Evolutionary conservation across 2,888 invertebrate genomes (phyloP), one percentile per base, ranked within the genome.

Genomic region (Parasteatoda lunata): DNA sequence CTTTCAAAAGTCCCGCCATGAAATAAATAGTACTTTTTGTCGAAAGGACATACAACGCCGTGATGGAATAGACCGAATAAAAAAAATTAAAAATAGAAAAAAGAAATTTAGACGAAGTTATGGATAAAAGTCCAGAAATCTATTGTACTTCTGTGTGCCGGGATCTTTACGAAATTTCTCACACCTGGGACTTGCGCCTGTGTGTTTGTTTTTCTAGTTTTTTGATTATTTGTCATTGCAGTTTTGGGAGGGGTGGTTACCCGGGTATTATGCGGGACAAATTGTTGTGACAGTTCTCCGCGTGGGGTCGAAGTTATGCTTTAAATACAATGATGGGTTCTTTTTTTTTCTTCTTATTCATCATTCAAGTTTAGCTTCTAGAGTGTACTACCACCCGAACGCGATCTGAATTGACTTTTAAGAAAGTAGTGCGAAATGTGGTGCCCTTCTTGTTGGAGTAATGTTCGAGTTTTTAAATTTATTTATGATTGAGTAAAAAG

Each of bases 251-350:
- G 85, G 85, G 85, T 86, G 85, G 85, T 80, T 80, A 80, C 80
- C 66, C 85, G 85, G 76, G 80, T 76, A 80, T 86, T 86, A 80
- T 80, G 47, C 85, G 80, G 15, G 80, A 86, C 85, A 86, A 86
- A 86, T 86, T 86, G 85, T 86, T 86, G 85, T 86, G 85, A 86
- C 85, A 86, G 80, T 68, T 86, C 85, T 70, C 85, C 80, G 76
- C 85, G 85, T 86, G 85, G 85, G 85, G 80, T 76, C 77, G 52
- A 47, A 71, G 83, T 83, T 72, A 82, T 82, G 51, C 82, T 75
- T 11, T 3, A 13, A 69, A 8, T 48, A 76, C 85, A 80, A 86
- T 76, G 76, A 68, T 15, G 15, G 64, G 47, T 54, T n/a, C 59
- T 30, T 64, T 70, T 79, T 73, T 73, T 73, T 77, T 51, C 30